Percentiles rank a stretch among this genome's conserved stretches.
These are phyloP conservation scores for Sarcophaga caerulescens DNA, from an alignment of 2,888 invertebrate genomes.

Conservation along the genomic window DNA sequence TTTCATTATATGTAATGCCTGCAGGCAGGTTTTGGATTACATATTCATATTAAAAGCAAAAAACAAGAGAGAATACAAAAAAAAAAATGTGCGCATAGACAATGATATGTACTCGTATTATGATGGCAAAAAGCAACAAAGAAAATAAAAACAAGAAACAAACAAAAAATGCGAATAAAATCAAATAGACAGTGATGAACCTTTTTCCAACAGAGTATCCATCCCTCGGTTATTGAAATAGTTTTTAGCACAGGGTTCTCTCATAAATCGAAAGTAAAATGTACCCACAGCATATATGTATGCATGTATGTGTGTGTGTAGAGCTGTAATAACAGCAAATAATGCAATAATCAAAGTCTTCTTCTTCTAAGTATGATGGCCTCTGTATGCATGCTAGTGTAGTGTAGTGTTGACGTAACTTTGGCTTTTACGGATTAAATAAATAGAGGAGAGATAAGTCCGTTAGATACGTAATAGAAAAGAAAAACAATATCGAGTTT, in stretches of 20 bases:
- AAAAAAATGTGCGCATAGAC: not conserved
- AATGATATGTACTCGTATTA: slow-evolving; percentile 29
- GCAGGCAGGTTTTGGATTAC: slow-evolving; percentile 81
- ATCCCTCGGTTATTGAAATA: slow-evolving; percentile 57
- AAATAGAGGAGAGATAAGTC: slow-evolving; percentile 73
- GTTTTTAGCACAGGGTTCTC: slow-evolving; percentile 1
- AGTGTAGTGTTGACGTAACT: slow-evolving; percentile 71
- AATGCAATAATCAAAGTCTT: too few species aligned
- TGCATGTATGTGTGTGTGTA: not conserved
- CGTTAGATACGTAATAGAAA: slow-evolving; percentile 70
- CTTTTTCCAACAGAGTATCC: slow-evolving; percentile 33
- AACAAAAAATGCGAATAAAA: slow-evolving; percentile 34
- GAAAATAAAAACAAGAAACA: slow-evolving; percentile 42
- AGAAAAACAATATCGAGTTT: slow-evolving; percentile 43
- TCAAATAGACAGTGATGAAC: slow-evolving; percentile 34
- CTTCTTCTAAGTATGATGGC: not conserved
- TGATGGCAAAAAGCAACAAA: slow-evolving; percentile 27
- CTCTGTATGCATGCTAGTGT: not conserved
- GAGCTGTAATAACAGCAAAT: slow-evolving; percentile 47
- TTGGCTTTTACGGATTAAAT: slow-evolving; percentile 77
- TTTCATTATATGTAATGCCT: slow-evolving; percentile 72
- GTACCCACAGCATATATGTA: not conserved
- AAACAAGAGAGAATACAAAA: not conserved
- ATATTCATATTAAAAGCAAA: slow-evolving; percentile 41
- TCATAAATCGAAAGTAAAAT: slow-evolving; percentile 21